These are phyloP conservation scores for Thyatira batis DNA, from an alignment of 2,888 invertebrate species.

Conservation along the genomic window DNA sequence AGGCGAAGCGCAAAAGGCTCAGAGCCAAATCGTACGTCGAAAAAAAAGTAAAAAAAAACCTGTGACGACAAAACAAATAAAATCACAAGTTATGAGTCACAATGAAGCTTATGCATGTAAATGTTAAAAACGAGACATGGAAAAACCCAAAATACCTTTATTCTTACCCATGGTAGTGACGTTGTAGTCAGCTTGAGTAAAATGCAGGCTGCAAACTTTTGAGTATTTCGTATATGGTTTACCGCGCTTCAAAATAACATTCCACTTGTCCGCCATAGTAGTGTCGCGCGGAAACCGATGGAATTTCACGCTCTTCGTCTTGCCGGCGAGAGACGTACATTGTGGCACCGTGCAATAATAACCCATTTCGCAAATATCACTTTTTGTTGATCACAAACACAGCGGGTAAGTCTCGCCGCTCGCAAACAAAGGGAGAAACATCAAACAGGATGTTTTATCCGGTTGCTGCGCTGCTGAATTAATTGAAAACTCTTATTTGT, in stretches of 20 bases:
- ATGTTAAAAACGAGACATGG: constrained; percentile 53
- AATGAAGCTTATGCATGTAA: constrained; percentile 24
- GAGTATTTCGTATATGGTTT: constrained; percentile 79
- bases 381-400: constrained; percentile 47
- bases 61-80: constrained; percentile 20
- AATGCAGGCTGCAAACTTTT: constrained; percentile 78
- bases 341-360: constrained; percentile 80
- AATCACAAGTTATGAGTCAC: constrained; percentile 51
- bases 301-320: constrained; percentile 79
- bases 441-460: constrained; percentile 29
- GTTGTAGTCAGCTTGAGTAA: constrained; percentile 74
- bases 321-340: constrained; percentile 80
- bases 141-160: constrained; percentile 75
- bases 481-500: constrained; percentile 47
- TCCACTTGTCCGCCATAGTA: constrained; percentile 73
- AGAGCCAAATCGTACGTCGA: not conserved
- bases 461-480: constrained; percentile 17
- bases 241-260: constrained; percentile 68
- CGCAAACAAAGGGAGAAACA: constrained; percentile 32
- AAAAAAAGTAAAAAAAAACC: constrained; percentile 1
- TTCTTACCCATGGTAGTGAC: constrained; percentile 81
- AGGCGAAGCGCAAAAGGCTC: constrained; percentile 3
- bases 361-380: constrained; percentile 60
- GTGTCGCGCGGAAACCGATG: constrained; percentile 74
- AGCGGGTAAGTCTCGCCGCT: constrained; percentile 16